Evolutionary conservation across 2,797 vertebrate genomes (phyloP).

Genomic region (Myotis myotis): DNA sequence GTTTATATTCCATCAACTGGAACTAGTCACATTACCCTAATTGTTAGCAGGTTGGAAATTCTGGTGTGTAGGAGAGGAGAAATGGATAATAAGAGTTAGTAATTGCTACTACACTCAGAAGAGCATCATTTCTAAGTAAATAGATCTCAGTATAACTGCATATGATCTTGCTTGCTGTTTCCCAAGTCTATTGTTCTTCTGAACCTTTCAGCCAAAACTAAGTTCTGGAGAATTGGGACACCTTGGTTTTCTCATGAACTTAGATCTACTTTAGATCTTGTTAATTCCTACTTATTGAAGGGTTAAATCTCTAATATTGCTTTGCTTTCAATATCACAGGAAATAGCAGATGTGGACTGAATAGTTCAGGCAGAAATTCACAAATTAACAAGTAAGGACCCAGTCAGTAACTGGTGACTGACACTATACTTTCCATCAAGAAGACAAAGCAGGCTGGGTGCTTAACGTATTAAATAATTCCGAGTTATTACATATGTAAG

Average conservation of each 20-base stretch:
- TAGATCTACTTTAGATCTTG: not conserved
- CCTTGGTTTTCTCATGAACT: slow-evolving; percentile 46
- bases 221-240: not conserved
- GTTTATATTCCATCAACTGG: not conserved
- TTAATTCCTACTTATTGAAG: slow-evolving; percentile 27
- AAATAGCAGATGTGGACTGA: not conserved
- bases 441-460: too few relatives aligned
- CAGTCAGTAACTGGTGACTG: too few relatives aligned
- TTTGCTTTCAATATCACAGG: not conserved
- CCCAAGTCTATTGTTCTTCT: not conserved
- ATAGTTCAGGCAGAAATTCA: slow-evolving; percentile 15
- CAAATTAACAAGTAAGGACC: too few relatives aligned
- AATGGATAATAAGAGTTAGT: not conserved
- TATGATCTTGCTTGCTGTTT: slow-evolving; percentile 14
- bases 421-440: too few relatives aligned
- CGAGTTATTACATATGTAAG: not conserved
- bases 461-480: not conserved
- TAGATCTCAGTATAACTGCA: not conserved
- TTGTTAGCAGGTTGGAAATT: not conserved
- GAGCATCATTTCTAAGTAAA: not conserved
- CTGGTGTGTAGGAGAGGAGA: not conserved
- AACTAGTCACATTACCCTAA: not conserved
- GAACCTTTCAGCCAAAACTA: slow-evolving; percentile 1
- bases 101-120: not conserved
- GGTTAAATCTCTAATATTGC: slow-evolving; percentile 19